Evolutionary conservation across 2,113 vertebrate genomes (phyloP).

Genomic region (Smithornis capensis): DNA sequence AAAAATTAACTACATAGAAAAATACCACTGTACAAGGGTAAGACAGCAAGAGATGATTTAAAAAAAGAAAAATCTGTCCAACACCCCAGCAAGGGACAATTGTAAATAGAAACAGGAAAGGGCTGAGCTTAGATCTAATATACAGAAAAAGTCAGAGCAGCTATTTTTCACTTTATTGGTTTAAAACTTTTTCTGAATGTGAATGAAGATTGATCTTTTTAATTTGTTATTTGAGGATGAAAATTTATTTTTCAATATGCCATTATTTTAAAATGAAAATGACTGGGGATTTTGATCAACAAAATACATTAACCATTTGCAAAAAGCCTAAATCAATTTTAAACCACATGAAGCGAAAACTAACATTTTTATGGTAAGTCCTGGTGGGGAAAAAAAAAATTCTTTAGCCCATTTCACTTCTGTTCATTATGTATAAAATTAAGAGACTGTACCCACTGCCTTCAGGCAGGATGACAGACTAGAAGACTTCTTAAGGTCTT

Average conservation of each 20-base stretch:
- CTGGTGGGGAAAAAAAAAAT: not conserved
- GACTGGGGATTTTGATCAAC: not conserved
- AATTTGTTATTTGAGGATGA: not conserved
- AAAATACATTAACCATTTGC: not conserved
- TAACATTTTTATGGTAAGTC: not conserved
- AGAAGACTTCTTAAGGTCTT: slow-evolving; percentile 13
- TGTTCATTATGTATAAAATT: not conserved
- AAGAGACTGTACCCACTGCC: not conserved
- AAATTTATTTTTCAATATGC: not conserved
- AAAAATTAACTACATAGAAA: not conserved
- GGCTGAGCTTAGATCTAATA: not conserved
- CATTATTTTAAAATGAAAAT: not conserved
- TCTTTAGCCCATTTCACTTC: not conserved
- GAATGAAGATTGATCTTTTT: not conserved
- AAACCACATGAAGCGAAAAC: not conserved
- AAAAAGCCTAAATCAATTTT: not conserved
- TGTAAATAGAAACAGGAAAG: not conserved
- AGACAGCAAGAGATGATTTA: not conserved
- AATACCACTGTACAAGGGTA: not conserved
- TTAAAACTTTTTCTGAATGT: not conserved
- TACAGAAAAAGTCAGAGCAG: not conserved
- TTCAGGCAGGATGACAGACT: not conserved
- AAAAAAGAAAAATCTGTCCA: not conserved
- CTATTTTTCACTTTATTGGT: not conserved
- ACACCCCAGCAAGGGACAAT: not conserved